Evolutionary conservation across 2,113 vertebrate genomes (phyloP).

Genomic region (Dipodomys ordii): DNA sequence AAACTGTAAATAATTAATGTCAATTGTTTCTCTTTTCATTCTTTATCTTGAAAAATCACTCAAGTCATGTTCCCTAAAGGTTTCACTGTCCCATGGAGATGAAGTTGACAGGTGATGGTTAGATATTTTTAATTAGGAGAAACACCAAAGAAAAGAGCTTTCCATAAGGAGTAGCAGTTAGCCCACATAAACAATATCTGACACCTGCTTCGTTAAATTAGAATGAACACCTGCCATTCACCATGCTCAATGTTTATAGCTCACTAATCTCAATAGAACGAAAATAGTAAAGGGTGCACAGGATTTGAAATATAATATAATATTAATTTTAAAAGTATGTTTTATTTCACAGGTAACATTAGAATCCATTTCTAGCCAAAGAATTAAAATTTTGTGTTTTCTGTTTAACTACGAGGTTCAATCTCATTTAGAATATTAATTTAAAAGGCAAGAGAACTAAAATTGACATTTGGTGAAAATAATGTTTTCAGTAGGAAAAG

Average conservation of each 20-base stretch:
- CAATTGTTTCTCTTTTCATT: conserved; percentile 22
- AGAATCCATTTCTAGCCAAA: background rate
- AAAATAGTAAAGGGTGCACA: conserved; percentile 14
- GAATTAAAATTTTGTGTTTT: conserved; percentile 16
- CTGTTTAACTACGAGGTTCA: background rate
- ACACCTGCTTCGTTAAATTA: conserved; percentile 79
- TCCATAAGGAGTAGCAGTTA: conserved; percentile 70
- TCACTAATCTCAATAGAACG: conserved; percentile 38
- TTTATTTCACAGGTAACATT: background rate
- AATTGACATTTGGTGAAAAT: conserved; percentile 40
- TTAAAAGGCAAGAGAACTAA: background rate
- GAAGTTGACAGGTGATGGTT: conserved; percentile 72
- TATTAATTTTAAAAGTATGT: background rate
- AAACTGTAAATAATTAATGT: conserved; percentile 58
- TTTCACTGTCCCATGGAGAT: conserved; percentile 55
- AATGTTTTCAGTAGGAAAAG: background rate
- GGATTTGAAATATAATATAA: conserved; percentile 25
- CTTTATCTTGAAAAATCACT: conserved; percentile 51
- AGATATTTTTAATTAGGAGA: conserved; percentile 77
- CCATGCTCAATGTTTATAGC: background rate
- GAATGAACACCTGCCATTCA: conserved; percentile 70
- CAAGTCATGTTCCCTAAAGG: conserved; percentile 62
- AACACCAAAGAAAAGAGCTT: conserved; percentile 61
- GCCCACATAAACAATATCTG: conserved; percentile 73
- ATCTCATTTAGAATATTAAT: conserved; percentile 12